phyloP scores from a whole-genome alignment of 2,113 vertebrate species.

The Phoxinus phoxinus region DNA sequence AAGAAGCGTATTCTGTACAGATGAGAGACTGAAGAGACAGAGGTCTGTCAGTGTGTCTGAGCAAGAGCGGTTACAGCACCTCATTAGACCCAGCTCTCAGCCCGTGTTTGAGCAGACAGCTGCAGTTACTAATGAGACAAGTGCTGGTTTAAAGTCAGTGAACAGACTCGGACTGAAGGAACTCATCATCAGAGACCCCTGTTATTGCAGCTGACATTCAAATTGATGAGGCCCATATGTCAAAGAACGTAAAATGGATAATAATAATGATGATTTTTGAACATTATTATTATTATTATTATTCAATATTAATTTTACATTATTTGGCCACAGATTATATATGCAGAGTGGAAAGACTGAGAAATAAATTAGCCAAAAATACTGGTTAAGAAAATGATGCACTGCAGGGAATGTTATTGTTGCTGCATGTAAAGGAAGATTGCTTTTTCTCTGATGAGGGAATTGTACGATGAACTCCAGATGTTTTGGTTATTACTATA shows the following conservation, averaged over 20 bases:
- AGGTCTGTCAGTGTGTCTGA: neutral
- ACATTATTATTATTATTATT: neutral
- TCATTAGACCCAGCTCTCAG: slow-evolving; percentile 39
- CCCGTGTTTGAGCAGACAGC: slow-evolving; percentile 18
- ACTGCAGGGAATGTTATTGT: neutral
- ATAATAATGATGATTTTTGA: neutral
- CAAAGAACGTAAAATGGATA: neutral
- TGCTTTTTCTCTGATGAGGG: neutral
- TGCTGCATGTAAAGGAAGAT: neutral
- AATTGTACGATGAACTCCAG: neutral
- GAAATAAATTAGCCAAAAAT: neutral
- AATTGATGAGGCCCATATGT: neutral
- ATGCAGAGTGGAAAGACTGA: neutral
- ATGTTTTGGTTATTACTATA: neutral
- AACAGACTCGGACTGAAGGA: neutral
- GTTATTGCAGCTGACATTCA: neutral
- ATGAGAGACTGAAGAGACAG: slow-evolving; percentile 16
- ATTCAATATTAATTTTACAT: neutral
- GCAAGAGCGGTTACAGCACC: neutral
- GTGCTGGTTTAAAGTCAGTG: slow-evolving; percentile 10
- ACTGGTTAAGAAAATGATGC: neutral
- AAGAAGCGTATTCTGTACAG: neutral
- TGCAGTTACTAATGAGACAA: slow-evolving; percentile 26
- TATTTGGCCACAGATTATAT: neutral
- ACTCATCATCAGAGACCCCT: neutral